Percentiles rank a stretch among this genome's conserved stretches.
These are phyloP conservation scores for Cantharis lateralis DNA, from an alignment of 2,888 invertebrate species.

Conservation along the genomic window DNA sequence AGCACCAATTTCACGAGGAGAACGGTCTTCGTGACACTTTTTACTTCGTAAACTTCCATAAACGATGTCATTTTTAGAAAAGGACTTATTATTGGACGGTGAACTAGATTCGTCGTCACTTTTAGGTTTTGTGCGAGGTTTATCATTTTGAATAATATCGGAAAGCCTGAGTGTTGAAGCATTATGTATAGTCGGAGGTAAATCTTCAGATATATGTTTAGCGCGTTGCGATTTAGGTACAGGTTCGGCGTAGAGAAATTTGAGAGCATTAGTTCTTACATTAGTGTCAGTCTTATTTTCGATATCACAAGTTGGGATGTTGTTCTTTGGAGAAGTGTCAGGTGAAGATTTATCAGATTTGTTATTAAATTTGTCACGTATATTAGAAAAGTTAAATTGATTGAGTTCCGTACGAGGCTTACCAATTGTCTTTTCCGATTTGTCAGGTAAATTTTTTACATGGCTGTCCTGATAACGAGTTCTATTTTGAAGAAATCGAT, in stretches of 20 bases:
- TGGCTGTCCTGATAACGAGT: constrained; percentile 23
- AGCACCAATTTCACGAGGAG: constrained; percentile 24
- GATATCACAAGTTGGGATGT: not conserved
- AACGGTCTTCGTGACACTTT: constrained; percentile 1
- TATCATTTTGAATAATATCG: constrained; percentile 1
- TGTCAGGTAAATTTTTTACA: not conserved
- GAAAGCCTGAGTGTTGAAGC: constrained; percentile 43
- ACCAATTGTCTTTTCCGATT: not conserved
- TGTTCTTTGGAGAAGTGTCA: not conserved
- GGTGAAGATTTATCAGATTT: not conserved
- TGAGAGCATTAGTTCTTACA: constrained; percentile 32
- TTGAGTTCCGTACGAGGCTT: constrained; percentile 36
- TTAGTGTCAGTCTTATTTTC: constrained; percentile 17
- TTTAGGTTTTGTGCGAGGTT: not conserved
- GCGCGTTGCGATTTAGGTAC: constrained; percentile 48
- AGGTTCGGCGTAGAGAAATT: constrained; percentile 48
- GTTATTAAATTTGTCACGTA: constrained; percentile 45
- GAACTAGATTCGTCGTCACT: constrained; percentile 11
- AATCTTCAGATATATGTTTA: constrained; percentile 5
- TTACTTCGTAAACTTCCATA: constrained; percentile 12
- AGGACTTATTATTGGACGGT: not conserved
- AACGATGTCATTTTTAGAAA: not conserved
- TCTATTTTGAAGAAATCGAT: constrained; percentile 20
- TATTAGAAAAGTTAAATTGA: constrained; percentile 44
- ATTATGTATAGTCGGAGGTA: constrained; percentile 38